phyloP scores from a whole-genome alignment of 2,113 vertebrate genomes.

The Cavia aperea region DNA sequence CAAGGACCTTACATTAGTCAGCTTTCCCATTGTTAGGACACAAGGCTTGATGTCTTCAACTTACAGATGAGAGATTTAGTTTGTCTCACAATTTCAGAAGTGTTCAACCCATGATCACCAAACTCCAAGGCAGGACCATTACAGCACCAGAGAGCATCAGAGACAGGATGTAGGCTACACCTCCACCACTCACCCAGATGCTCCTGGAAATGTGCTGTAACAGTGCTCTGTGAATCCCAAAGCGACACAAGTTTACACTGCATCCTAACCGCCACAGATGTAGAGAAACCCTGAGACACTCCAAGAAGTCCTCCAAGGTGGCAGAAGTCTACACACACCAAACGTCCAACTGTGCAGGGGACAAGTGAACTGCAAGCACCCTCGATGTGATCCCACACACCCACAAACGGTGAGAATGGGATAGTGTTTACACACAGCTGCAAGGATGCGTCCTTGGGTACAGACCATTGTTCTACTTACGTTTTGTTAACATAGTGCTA shows the following conservation, averaged over 20 bases:
- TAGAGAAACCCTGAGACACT: too few relatives aligned
- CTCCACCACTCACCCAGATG: not conserved
- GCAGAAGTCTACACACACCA: not conserved
- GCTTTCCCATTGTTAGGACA: not conserved
- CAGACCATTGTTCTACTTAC: not conserved
- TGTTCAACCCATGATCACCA: not conserved
- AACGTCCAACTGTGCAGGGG: accelerated
- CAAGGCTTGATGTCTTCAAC: accelerated
- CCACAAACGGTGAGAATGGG: accelerated
- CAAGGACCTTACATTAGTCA: not conserved
- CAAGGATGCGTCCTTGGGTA: too few relatives aligned
- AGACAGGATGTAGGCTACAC: not conserved
- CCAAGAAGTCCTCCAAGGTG: not conserved
- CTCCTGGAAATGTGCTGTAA: not conserved
- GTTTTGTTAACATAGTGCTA: not conserved
- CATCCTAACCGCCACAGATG: not conserved
- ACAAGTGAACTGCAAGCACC: accelerated
- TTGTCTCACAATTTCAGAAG: not conserved
- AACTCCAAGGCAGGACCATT: not conserved
- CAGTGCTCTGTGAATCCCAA: not conserved
- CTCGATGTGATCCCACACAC: accelerated
- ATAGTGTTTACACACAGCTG: accelerated
- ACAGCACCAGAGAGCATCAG: not conserved
- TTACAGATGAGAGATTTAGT: not conserved
- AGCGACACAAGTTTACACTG: not conserved